Evolutionary conservation across 1,140 invertebrate genomes (phyloP).

Genomic region (Lithobius niger): DNA sequence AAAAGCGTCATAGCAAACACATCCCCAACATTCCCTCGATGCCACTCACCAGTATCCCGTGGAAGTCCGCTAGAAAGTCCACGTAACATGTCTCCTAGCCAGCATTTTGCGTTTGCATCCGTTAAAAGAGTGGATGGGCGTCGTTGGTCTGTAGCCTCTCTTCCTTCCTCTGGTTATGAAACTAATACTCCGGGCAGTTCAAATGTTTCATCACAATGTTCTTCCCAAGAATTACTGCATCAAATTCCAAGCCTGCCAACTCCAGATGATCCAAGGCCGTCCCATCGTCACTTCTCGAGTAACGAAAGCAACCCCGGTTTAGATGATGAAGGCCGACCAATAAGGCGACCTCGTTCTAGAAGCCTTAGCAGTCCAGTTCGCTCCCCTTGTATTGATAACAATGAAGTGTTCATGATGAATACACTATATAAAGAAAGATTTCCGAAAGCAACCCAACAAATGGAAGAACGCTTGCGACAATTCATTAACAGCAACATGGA

Average conservation of each 20-base stretch:
- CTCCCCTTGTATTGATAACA: slow-evolving; percentile 64
- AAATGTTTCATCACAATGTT: slow-evolving; percentile 92
- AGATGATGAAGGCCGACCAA: slow-evolving; percentile 45
- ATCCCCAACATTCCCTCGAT: slow-evolving; percentile 57
- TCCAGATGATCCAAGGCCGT: slow-evolving; percentile 50
- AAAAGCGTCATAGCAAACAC: slow-evolving; percentile 52
- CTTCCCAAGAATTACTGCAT: slow-evolving; percentile 85
- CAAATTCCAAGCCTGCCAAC: slow-evolving; percentile 53
- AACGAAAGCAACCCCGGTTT: slow-evolving; percentile 49
- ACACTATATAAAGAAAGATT: slow-evolving; percentile 92
- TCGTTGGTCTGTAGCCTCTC: slow-evolving; percentile 90
- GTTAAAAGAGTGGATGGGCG: slow-evolving; percentile 73
- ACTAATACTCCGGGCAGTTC: slow-evolving; percentile 89
- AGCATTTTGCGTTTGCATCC: slow-evolving; percentile 67
- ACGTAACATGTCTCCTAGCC: slow-evolving; percentile 54
- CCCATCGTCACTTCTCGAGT: slow-evolving; percentile 59
- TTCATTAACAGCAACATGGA: slow-evolving; percentile 65
- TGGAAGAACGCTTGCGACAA: slow-evolving; percentile 75
- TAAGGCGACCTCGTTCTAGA: slow-evolving; percentile 57
- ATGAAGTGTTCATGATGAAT: slow-evolving; percentile 93
- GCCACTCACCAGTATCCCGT: slow-evolving; percentile 55
- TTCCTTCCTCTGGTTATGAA: slow-evolving; percentile 92
- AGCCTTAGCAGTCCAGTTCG: slow-evolving; percentile 58
- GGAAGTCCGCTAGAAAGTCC: slow-evolving; percentile 72
- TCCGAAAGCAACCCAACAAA: slow-evolving; percentile 90